Evolutionary conservation across 2,888 invertebrate species (phyloP).

Genomic region (Napeogenes inachia): DNA sequence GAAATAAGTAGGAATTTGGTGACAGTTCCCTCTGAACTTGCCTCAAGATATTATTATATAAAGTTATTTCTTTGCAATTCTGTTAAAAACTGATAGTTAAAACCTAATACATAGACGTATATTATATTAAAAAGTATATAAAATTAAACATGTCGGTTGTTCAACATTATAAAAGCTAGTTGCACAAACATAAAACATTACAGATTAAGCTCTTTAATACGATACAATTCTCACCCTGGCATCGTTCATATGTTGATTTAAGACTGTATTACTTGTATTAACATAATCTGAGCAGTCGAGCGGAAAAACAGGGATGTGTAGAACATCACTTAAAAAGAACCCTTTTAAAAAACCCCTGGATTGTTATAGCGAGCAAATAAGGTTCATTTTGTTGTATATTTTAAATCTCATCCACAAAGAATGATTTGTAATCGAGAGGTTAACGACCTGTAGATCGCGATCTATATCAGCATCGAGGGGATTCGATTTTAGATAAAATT

Average conservation of each 20-base stretch:
- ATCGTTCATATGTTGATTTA: slow-evolving; percentile 43
- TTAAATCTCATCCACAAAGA: slow-evolving; percentile 2
- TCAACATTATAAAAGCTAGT: not conserved
- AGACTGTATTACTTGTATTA: slow-evolving; percentile 45
- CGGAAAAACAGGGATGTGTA: slow-evolving; percentile 40
- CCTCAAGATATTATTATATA: too few species aligned
- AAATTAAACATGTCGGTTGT: not conserved
- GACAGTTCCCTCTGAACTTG: too few species aligned
- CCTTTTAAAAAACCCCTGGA: not conserved
- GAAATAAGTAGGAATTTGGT: too few species aligned
- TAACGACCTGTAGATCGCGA: slow-evolving; percentile 26
- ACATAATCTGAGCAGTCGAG: slow-evolving; percentile 61
- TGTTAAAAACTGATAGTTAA: too few species aligned
- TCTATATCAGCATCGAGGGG: slow-evolving; percentile 23
- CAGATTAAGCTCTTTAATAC: not conserved
- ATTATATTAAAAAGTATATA: too few species aligned
- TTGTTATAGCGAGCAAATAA: not conserved
- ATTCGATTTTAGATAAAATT: slow-evolving; percentile 28
- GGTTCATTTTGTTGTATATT: slow-evolving; percentile 8
- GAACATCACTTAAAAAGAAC: slow-evolving; percentile 29
- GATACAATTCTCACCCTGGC: slow-evolving; percentile 6
- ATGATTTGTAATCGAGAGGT: slow-evolving; percentile 21
- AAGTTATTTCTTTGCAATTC: too few species aligned
- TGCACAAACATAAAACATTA: not conserved
- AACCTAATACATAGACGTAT: too few species aligned